Evolutionary conservation across 2,888 invertebrate genomes (phyloP).

Genomic region (Oscheius sp.): DNA sequence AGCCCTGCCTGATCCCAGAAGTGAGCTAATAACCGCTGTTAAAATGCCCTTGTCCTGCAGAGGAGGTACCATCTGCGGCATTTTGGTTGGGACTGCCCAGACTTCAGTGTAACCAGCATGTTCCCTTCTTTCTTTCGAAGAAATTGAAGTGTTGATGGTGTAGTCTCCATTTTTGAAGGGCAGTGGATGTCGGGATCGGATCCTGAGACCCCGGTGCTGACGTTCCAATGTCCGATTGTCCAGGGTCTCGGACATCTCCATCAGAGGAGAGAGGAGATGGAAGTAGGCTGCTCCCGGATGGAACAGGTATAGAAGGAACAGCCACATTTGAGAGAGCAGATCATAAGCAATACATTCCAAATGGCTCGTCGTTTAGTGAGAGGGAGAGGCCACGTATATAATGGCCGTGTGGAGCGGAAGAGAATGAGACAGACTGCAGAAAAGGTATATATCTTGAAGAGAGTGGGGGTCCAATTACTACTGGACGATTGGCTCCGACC

Average conservation of each 20-base stretch:
- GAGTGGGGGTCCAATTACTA: constrained; percentile 29
- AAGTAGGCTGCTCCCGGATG: constrained; percentile 6
- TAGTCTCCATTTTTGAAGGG: constrained; percentile 35
- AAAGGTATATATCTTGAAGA: constrained; percentile 17
- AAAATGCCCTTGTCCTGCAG: constrained; percentile 39
- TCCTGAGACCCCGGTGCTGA: background rate
- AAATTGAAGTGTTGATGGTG: background rate
- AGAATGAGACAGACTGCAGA: background rate
- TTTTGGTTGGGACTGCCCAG: constrained; percentile 27
- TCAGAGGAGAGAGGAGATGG: constrained; percentile 26
- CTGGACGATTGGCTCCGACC: constrained; percentile 24
- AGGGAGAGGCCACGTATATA: constrained; percentile 22
- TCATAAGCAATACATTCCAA: constrained; percentile 16
- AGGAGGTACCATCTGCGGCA: constrained; percentile 12
- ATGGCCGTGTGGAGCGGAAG: constrained; percentile 2
- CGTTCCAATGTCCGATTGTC: background rate
- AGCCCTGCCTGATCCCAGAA: constrained; percentile 41
- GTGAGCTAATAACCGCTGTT: constrained; percentile 54
- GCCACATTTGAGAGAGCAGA: constrained; percentile 3
- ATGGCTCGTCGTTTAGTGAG: constrained; percentile 10
- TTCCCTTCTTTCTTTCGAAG: constrained; percentile 20
- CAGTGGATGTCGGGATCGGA: constrained; percentile 25
- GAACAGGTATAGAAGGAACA: background rate
- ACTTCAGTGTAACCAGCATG: constrained; percentile 25
- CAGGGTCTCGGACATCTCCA: constrained; percentile 1